Percentiles rank a stretch among this genome's conserved stretches.
Conservation (phyloP, 2,113 vertebrate genomes). For the Semicossyphus pulcher region DNA sequence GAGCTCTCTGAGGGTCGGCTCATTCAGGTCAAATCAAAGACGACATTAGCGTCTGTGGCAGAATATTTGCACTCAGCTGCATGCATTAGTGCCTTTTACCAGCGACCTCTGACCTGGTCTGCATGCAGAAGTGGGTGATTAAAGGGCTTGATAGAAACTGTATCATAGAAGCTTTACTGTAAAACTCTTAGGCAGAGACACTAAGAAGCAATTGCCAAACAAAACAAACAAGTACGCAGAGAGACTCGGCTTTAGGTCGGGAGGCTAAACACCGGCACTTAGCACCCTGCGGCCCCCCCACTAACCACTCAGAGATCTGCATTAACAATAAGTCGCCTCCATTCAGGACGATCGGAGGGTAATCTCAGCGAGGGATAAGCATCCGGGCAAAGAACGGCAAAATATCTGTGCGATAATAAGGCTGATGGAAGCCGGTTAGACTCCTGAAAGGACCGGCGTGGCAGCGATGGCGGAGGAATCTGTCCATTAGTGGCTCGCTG, state of each 20-base stretch:
- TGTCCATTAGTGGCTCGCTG: slow-evolving; percentile 58
- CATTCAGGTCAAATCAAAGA: slow-evolving; percentile 57
- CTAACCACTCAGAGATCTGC: slow-evolving; percentile 57
- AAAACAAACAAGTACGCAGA: slow-evolving; percentile 58
- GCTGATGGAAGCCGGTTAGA: slow-evolving; percentile 42
- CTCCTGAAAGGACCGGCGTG: slow-evolving; percentile 14
- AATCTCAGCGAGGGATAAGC: slow-evolving; percentile 67
- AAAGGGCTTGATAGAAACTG: slow-evolving; percentile 33
- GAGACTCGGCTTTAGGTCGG: slow-evolving; percentile 14
- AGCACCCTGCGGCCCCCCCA: slow-evolving; percentile 23
- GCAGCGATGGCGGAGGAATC: neutral
- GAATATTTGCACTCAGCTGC: slow-evolving; percentile 28
- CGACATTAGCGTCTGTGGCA: slow-evolving; percentile 25
- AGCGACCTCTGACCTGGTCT: slow-evolving; percentile 45
- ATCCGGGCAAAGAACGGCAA: slow-evolving; percentile 38
- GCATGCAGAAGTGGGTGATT: slow-evolving; percentile 42
- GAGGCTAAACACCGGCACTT: slow-evolving; percentile 67
- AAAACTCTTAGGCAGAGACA: slow-evolving; percentile 53
- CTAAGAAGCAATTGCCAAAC: slow-evolving; percentile 71
- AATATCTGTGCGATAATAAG: slow-evolving; percentile 59
- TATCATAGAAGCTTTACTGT: slow-evolving; percentile 70
- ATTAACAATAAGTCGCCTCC: slow-evolving; percentile 78
- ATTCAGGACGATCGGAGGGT: slow-evolving; percentile 22
- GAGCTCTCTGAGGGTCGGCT: neutral
- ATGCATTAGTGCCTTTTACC: slow-evolving; percentile 71